phyloP scores from a whole-genome alignment of 2,797 vertebrate species.

The Poeciliopsis paucimaculata region DNA sequence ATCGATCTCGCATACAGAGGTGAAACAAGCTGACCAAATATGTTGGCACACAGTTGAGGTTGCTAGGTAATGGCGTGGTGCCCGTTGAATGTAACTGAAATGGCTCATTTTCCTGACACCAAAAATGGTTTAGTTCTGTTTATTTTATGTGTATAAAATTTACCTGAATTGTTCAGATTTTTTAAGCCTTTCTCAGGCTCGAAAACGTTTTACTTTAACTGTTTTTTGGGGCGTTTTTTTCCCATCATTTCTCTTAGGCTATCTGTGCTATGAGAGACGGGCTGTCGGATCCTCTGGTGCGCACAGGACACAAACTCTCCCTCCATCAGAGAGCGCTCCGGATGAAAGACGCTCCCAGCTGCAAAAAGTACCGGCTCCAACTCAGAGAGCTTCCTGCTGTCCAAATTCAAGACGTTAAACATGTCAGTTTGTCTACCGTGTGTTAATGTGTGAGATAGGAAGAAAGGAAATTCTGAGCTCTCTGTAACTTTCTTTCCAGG shows the following conservation, averaged over 20 bases:
- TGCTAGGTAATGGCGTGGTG: no score
- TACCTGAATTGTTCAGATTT: background rate
- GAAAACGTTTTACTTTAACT: no score
- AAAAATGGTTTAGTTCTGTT: background rate
- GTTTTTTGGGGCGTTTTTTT: no score
- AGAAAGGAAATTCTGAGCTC: background rate
- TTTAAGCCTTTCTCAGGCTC: background rate
- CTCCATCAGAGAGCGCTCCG: constrained; percentile 90
- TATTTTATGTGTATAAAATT: background rate
- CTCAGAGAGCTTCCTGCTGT: constrained; percentile 82
- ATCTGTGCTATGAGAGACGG: constrained; percentile 84
- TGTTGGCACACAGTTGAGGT: no score
- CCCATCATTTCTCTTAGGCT: constrained; percentile 74
- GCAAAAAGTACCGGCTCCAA: constrained; percentile 79
- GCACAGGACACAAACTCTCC: constrained; percentile 90
- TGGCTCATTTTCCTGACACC: no score
- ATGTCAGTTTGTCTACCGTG: constrained; percentile 79
- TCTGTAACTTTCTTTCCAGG: constrained; percentile 73
- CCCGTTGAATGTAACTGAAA: no score
- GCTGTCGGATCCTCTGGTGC: constrained; percentile 87
- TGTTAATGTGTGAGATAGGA: background rate
- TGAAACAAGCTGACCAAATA: no score
- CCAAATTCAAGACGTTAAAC: constrained; percentile 84
- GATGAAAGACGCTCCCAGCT: constrained; percentile 87
- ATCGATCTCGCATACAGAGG: no score